These are phyloP conservation scores for Dysidea cf. avara DNA, from an alignment of 37 sponge, comb jelly and placozoan species.

Conservation along the genomic window DNA sequence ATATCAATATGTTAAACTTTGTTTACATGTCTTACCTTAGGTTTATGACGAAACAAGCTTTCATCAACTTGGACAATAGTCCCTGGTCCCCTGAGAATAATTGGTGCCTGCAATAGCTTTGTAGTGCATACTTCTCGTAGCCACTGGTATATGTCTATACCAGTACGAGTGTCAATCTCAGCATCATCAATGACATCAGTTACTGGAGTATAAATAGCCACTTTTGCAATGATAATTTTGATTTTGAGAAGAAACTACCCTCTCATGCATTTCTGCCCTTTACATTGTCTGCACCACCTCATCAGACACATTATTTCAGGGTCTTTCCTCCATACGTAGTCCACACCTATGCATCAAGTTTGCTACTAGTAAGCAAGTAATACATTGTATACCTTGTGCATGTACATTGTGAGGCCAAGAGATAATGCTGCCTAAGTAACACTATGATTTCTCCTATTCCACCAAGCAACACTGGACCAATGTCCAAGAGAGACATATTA, in stretches of 20 bases:
- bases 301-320: too few species aligned
- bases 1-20: too few species aligned
- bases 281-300: too few species aligned
- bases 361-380: too few species aligned
- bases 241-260: constrained; percentile 44
- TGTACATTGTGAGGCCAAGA: neutral
- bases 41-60: constrained; percentile 44
- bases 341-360: too few species aligned
- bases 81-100: constrained; percentile 32
- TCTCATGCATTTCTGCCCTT: constrained; percentile 14
- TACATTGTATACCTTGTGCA: constrained; percentile 9
- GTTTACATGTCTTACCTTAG: constrained; percentile 20
- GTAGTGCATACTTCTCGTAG: constrained; percentile 43
- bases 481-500: constrained; percentile 23
- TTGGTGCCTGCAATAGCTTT: constrained; percentile 15
- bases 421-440: neutral
- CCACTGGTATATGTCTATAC: constrained; percentile 46
- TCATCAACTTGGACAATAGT: constrained; percentile 54
- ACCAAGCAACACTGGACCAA: constrained; percentile 23
- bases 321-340: too few species aligned
- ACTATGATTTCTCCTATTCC: constrained; percentile 11
- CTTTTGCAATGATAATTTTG: constrained; percentile 36
- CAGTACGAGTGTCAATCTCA: constrained; percentile 2
- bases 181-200: constrained; percentile 22
- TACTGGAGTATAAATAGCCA: constrained; percentile 35